Percentiles rank a stretch among this genome's conserved stretches.
Conservation (phyloP, 2,888 invertebrate genomes). For the Noctua fimbriata region DNA sequence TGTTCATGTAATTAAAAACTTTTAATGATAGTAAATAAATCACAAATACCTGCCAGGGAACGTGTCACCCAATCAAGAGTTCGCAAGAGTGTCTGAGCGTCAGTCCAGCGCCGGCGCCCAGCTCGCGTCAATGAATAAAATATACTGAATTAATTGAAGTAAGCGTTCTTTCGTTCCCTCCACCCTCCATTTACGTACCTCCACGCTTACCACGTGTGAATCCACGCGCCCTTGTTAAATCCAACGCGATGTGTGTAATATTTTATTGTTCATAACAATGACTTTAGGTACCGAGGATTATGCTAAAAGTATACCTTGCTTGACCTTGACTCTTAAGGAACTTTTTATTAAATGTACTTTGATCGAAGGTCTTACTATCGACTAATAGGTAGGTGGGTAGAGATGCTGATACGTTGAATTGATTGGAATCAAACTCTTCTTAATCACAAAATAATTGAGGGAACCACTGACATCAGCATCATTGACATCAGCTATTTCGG, state of each 20-base stretch:
- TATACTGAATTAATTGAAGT: slow-evolving; percentile 59
- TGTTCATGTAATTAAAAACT: slow-evolving; percentile 12
- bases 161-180: slow-evolving; percentile 27
- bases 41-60: slow-evolving; percentile 44
- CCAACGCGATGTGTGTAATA: slow-evolving; percentile 1
- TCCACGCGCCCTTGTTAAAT: slow-evolving; percentile 23
- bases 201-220: not conserved
- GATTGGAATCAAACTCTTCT: not conserved
- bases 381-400: no score
- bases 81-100: slow-evolving; percentile 40
- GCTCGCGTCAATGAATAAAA: slow-evolving; percentile 58
- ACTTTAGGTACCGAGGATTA: not conserved
- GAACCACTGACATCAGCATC: not conserved
- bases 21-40: slow-evolving; percentile 1
- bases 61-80: slow-evolving; percentile 49
- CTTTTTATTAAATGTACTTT: not conserved
- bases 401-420: not conserved
- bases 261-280: slow-evolving; percentile 7
- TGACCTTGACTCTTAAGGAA: not conserved
- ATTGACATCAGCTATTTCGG: not conserved
- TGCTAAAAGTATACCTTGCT: not conserved
- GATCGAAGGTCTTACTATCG: not conserved
- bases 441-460: not conserved
- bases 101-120: slow-evolving; percentile 17
- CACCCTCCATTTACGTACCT: not conserved